phyloP scores from a whole-genome alignment of 37 sponge, comb jelly and placozoan species.

The Tethya wilhelma region DNA sequence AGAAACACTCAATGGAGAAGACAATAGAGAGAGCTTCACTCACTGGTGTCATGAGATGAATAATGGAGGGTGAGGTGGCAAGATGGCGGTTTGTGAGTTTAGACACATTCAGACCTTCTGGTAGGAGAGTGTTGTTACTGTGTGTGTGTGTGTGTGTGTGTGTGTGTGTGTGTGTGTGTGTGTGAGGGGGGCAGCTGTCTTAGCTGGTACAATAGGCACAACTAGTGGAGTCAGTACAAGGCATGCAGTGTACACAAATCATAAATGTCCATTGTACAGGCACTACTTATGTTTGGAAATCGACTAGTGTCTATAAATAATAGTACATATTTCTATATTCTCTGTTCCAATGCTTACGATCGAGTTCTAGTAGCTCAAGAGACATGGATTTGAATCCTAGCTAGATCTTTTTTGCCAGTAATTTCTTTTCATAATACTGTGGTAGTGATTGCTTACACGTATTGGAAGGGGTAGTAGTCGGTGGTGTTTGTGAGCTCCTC shows the following conservation, averaged over 20 bases:
- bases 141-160: too few relatives aligned
- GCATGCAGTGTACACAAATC: too few relatives aligned
- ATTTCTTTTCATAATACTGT: neutral
- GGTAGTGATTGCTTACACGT: slow-evolving; percentile 18
- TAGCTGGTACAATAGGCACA: too few relatives aligned
- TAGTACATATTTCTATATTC: too few relatives aligned
- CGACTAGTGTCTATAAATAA: too few relatives aligned
- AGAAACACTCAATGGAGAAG: neutral
- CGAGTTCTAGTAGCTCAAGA: neutral
- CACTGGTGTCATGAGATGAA: slow-evolving; percentile 17
- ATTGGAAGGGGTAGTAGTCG: slow-evolving; percentile 43
- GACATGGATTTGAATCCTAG: neutral
- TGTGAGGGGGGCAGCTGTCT: too few relatives aligned
- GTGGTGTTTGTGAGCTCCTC: neutral
- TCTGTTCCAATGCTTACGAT: too few relatives aligned
- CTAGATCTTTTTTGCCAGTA: neutral
- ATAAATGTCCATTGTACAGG: too few relatives aligned
- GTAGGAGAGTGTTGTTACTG: slow-evolving; percentile 28
- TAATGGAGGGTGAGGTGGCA: slow-evolving; percentile 47
- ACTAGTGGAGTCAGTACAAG: too few relatives aligned
- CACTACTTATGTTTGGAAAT: too few relatives aligned
- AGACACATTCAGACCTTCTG: slow-evolving; percentile 28
- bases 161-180: too few relatives aligned
- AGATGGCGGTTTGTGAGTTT: neutral
- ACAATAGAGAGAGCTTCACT: too few relatives aligned